A percentile compares a stretch with the other conserved stretches of the same genome.
Evolutionary conservation across 2,797 vertebrate genomes (phyloP).

Genomic region (Lemur catta): DNA sequence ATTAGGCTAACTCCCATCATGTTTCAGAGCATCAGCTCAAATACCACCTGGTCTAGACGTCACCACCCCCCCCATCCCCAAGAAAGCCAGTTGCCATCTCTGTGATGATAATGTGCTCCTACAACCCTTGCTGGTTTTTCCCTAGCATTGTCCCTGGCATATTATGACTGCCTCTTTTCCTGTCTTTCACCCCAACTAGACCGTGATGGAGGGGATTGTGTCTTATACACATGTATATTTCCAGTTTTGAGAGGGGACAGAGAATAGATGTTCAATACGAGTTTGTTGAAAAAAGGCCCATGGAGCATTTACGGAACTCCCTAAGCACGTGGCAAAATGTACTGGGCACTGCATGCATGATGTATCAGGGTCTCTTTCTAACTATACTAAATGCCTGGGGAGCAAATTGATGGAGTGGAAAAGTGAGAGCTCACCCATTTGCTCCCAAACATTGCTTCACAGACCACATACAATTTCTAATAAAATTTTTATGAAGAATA

Average conservation of each 20-base stretch:
- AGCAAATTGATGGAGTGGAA: not conserved
- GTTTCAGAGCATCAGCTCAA: slow-evolving; percentile 33
- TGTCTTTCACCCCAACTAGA: not conserved
- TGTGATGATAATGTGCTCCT: not conserved
- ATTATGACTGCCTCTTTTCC: not conserved
- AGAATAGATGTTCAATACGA: not conserved
- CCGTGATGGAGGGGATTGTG: not conserved
- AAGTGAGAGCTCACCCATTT: not conserved
- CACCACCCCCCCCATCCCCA: not conserved
- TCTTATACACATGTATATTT: not conserved
- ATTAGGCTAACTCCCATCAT: slow-evolving; percentile 1
- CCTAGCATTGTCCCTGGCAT: not conserved
- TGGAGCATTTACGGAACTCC: not conserved
- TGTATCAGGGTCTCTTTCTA: not conserved
- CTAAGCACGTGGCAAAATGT: not conserved
- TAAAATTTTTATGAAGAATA: not conserved
- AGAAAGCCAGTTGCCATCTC: not conserved
- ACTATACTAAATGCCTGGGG: not conserved
- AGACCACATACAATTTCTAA: not conserved
- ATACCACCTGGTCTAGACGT: not conserved
- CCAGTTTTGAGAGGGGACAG: not conserved
- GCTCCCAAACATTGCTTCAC: not conserved
- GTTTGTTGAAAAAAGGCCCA: not conserved
- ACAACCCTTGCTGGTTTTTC: not conserved
- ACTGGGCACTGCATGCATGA: not conserved